phyloP scores from a whole-genome alignment of 2,113 vertebrate species.

The Tamias sibiricus region DNA sequence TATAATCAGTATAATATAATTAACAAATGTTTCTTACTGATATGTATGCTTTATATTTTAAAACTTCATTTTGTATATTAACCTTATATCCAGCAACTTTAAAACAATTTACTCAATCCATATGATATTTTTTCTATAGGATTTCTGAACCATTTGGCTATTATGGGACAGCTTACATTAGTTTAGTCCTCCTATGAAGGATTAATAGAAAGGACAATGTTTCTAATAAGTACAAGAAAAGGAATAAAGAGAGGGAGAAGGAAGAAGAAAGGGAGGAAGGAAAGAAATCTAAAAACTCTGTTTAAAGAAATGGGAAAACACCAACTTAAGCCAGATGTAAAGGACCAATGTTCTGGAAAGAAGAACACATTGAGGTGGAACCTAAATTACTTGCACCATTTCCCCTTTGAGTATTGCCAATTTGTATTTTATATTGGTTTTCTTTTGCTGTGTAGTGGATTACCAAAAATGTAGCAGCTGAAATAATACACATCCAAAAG shows the following conservation, averaged over 20 bases:
- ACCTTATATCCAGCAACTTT: neutral
- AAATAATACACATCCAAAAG: too few relatives aligned
- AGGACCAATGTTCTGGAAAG: neutral
- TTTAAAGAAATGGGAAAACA: neutral
- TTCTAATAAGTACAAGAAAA: neutral
- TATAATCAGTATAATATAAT: neutral
- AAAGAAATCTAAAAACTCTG: fast-evolving
- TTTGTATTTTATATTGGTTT: neutral
- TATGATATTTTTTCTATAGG: neutral
- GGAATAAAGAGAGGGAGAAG: neutral
- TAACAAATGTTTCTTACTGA: neutral
- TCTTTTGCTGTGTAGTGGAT: neutral
- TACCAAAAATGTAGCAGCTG: neutral
- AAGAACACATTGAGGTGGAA: neutral
- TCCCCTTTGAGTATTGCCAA: too few relatives aligned
- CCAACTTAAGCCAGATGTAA: neutral
- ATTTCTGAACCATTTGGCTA: neutral
- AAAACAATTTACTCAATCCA: neutral
- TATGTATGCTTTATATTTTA: neutral
- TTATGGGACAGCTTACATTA: neutral
- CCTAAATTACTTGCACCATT: neutral
- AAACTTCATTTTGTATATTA: neutral
- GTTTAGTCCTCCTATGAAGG: neutral
- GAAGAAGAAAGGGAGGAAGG: neutral
- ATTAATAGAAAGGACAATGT: neutral